Conservation (phyloP, 2,888 invertebrate species). For the Stenurella melanura region DNA sequence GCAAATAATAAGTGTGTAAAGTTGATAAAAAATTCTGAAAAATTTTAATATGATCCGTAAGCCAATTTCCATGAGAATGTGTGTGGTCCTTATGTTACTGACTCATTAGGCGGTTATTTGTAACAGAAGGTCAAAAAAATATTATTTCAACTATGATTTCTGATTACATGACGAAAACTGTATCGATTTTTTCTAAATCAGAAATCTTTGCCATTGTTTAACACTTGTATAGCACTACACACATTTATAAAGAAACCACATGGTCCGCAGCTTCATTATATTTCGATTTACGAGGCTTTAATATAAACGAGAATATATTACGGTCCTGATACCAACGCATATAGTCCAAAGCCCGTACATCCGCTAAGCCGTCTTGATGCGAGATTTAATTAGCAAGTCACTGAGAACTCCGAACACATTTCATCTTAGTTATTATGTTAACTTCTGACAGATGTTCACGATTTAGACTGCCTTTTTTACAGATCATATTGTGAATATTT, state of each 20-base stretch:
- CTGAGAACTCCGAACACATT: slow-evolving; percentile 62
- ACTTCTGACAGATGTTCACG: slow-evolving; percentile 67
- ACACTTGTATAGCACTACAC: too few relatives aligned
- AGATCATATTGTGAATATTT: slow-evolving; percentile 58
- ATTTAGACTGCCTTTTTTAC: slow-evolving; percentile 61
- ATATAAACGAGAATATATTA: not conserved
- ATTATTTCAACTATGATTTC: too few relatives aligned
- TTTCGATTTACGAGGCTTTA: not conserved
- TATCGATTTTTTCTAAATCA: too few relatives aligned
- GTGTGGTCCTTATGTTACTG: too few relatives aligned
- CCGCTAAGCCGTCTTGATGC: slow-evolving; percentile 56
- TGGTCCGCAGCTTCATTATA: not conserved
- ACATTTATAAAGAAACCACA: not conserved
- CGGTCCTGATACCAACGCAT: slow-evolving; percentile 27
- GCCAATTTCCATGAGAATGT: too few relatives aligned
- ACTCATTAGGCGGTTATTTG: too few relatives aligned
- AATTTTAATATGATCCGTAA: too few relatives aligned
- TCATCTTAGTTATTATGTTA: slow-evolving; percentile 67
- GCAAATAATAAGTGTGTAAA: too few relatives aligned
- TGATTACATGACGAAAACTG: too few relatives aligned
- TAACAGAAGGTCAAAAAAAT: too few relatives aligned
- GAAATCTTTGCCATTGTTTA: too few relatives aligned
- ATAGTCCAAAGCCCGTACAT: slow-evolving; percentile 28
- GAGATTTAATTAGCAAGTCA: slow-evolving; percentile 69
- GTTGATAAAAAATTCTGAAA: too few relatives aligned